Evolutionary conservation across 2,888 invertebrate species (phyloP).

Genomic region (Osmoderma eremita): DNA sequence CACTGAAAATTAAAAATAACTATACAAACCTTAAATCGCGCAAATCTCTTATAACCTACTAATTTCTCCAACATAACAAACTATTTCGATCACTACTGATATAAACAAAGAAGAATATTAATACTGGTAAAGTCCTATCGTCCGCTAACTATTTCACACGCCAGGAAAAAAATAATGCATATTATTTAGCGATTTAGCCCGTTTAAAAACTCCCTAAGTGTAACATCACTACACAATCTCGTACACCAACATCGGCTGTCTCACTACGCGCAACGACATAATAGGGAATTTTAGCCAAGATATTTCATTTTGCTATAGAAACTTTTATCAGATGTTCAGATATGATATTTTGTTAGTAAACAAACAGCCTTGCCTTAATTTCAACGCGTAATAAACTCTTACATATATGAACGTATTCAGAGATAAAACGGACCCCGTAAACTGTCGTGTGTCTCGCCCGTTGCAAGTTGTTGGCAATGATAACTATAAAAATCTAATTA

Average conservation of each 20-base stretch:
- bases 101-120: too few species aligned
- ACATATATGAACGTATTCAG: not conserved
- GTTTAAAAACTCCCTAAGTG: not conserved
- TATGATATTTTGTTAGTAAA: conserved; percentile 22
- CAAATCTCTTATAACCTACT: not conserved
- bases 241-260: not conserved
- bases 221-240: not conserved
- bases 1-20: too few species aligned
- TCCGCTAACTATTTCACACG: too few species aligned
- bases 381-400: conserved; percentile 8
- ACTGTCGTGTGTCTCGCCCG: too few species aligned
- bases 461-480: too few species aligned
- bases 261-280: conserved; percentile 3
- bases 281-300: conserved; percentile 12
- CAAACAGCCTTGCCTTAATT: conserved; percentile 4
- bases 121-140: too few species aligned
- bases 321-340: conserved; percentile 26
- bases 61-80: conserved; percentile 1
- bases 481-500: too few species aligned
- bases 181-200: conserved; percentile 12
- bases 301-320: not conserved
- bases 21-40: too few species aligned
- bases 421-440: too few species aligned
- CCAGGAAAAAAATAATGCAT: not conserved
- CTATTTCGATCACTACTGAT: too few species aligned